Evolutionary conservation across 2,113 vertebrate genomes (phyloP).

Genomic region (Festucalex cinctus): DNA sequence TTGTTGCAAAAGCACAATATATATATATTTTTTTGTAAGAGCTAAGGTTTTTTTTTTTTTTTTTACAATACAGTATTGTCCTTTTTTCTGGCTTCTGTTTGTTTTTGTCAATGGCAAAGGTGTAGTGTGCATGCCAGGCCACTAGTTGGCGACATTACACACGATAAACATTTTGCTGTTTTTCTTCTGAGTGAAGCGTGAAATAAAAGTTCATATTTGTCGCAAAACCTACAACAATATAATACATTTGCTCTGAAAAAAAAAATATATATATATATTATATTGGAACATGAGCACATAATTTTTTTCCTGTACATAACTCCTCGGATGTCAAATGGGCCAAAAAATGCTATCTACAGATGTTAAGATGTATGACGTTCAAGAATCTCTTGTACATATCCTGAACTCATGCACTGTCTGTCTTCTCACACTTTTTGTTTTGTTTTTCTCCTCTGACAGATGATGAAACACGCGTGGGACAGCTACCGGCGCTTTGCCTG

Average conservation of each 20-base stretch:
- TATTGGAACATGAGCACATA: too few species aligned
- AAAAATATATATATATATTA: too few species aligned
- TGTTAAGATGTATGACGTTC: background rate
- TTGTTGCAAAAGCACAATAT: too few species aligned
- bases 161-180: background rate
- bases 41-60: too few species aligned
- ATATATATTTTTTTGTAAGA: too few species aligned
- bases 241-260: background rate
- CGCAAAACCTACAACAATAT: background rate
- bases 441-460: slow-evolving; percentile 68
- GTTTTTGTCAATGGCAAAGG: too few species aligned
- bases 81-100: too few species aligned
- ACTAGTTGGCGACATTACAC: background rate
- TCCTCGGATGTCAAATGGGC: background rate
- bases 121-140: background rate
- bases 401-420: background rate
- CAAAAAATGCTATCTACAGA: background rate
- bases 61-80: too few species aligned
- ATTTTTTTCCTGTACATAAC: background rate
- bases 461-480: slow-evolving; percentile 98
- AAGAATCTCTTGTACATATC: background rate
- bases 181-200: background rate
- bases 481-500: slow-evolving; percentile 93
- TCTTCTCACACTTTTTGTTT: background rate
- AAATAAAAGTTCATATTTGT: background rate